Percentiles rank a stretch among this genome's conserved stretches.
Conservation (phyloP, 1,140 invertebrate species). For the Lutraria rhynchaena region DNA sequence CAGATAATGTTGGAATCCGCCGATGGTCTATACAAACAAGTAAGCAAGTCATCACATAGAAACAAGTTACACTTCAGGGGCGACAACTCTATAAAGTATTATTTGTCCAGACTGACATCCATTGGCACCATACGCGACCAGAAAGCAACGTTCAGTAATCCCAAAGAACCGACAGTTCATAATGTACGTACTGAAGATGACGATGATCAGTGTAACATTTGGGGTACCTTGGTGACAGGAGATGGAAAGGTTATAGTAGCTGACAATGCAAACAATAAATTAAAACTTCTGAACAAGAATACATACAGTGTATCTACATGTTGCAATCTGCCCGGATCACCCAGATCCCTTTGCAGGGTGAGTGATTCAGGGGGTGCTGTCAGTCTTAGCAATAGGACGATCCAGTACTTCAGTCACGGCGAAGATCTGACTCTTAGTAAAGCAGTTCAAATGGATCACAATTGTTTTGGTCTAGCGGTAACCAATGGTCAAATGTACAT, state of each 20-base stretch:
- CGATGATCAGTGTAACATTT: constrained; percentile 22
- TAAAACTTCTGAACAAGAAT: constrained; percentile 41
- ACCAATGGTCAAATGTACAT: constrained; percentile 44
- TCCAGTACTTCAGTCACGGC: constrained; percentile 13
- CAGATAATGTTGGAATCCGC: not conserved
- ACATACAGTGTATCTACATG: constrained; percentile 11
- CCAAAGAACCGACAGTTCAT: constrained; percentile 8
- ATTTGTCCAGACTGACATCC: not conserved
- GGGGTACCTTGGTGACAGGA: constrained; percentile 28
- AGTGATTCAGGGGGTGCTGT: constrained; percentile 15
- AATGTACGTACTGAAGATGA: constrained; percentile 14
- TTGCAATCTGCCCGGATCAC: constrained; percentile 20
- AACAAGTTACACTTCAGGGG: constrained; percentile 19
- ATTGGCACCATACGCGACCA: constrained; percentile 33
- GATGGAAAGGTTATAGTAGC: constrained; percentile 33
- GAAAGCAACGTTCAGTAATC: constrained; percentile 2
- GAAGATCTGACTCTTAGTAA: not conserved
- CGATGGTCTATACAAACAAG: not conserved
- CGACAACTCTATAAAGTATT: constrained; percentile 15
- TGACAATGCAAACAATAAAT: constrained; percentile 33
- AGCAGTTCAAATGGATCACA: constrained; percentile 38
- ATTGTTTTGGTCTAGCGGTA: constrained; percentile 39
- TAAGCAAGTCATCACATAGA: constrained; percentile 26
- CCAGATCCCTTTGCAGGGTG: constrained; percentile 12
- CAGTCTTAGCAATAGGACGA: constrained; percentile 34